Evolutionary conservation across 1,140 invertebrate genomes (phyloP).

Genomic region (Harlomillsia oculata): DNA sequence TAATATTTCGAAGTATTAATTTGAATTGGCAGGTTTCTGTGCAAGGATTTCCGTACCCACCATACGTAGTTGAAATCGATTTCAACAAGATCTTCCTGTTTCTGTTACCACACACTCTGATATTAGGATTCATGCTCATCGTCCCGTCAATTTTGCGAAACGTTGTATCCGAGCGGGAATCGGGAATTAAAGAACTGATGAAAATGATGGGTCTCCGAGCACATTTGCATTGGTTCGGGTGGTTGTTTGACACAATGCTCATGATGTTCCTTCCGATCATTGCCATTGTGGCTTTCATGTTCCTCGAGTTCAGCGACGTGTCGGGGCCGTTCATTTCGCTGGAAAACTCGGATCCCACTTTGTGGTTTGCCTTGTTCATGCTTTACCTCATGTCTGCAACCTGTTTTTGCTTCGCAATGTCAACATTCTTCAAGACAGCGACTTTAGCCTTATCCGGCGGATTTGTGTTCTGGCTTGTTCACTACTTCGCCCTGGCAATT

Average conservation of each 20-base stretch:
- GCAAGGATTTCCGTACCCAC: no score
- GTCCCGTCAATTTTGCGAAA: neutral
- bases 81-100: no score
- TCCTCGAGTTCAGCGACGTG: neutral
- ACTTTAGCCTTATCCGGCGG: slow-evolving; percentile 20
- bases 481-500: slow-evolving; percentile 3
- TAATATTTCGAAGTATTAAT: no score
- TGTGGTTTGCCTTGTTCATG: slow-evolving; percentile 42
- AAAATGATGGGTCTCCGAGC: slow-evolving; percentile 49
- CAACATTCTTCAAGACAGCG: slow-evolving; percentile 51
- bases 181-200: slow-evolving; percentile 41
- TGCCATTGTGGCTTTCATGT: slow-evolving; percentile 6
- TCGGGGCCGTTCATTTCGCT: neutral
- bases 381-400: slow-evolving; percentile 51
- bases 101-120: neutral
- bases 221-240: slow-evolving; percentile 47
- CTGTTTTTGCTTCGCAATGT: slow-evolving; percentile 57
- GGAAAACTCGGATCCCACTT: no score
- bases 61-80: no score
- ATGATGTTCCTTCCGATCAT: slow-evolving; percentile 36
- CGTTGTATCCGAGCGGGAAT: neutral
- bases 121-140: neutral
- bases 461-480: slow-evolving; percentile 17
- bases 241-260: slow-evolving; percentile 45
- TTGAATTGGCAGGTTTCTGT: no score